Base-by-base conservation (phyloP, 2,888 invertebrate genomes). In the Rotaria magnacalcarata region DNA sequence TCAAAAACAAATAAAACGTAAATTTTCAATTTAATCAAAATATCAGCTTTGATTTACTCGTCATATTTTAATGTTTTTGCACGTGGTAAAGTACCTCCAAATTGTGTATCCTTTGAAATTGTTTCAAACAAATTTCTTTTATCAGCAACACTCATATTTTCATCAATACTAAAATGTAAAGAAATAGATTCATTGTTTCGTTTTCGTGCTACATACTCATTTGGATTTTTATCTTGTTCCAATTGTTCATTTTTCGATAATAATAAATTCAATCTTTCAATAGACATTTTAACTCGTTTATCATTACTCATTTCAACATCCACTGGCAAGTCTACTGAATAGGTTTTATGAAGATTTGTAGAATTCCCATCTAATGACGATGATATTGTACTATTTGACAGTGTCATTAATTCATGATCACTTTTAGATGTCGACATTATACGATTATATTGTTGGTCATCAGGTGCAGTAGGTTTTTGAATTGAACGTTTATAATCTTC, bases 221-320 rank as follows among this genome's bases (percentile, higher is more conserved):
- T 67, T 19, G 34, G 4, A 4, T 14, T 24, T 47, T 47, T 10
- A n/a, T 80, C 47, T 43, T 21, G 80, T 47, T 41, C 21, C 11
- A 52, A 0, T 52, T 16, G 52, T 16, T 80, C 80, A 41, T 11
- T 47, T 41, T 80, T 80, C 47, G 80, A 80, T 43, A 80, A 43
- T 80, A 80, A n/a, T n/a, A 47, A 24, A 80, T 80, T 80, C 24
- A 80, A 80, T 47, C 80, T 8, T 80, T 80, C 80, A 47, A 80
- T 80, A 0, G 80, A 80, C 24, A 21, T 47, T n/a, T 80, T 24
- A 47, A 10, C 47, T 24, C 47, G 80, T 24, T 80, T 24, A 47
- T 80, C 80, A n/a, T 24, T 11, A 80, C n/a, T 80, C 24, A 16
- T 24, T 47, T 80, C 4, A n/a, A 47, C 19, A 47, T 24, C 16